A percentile compares a stretch with the other conserved stretches of the same genome.
These are phyloP conservation scores for Alaudala cheleensis DNA, from an alignment of 2,113 vertebrate species.

Conservation along the genomic window DNA sequence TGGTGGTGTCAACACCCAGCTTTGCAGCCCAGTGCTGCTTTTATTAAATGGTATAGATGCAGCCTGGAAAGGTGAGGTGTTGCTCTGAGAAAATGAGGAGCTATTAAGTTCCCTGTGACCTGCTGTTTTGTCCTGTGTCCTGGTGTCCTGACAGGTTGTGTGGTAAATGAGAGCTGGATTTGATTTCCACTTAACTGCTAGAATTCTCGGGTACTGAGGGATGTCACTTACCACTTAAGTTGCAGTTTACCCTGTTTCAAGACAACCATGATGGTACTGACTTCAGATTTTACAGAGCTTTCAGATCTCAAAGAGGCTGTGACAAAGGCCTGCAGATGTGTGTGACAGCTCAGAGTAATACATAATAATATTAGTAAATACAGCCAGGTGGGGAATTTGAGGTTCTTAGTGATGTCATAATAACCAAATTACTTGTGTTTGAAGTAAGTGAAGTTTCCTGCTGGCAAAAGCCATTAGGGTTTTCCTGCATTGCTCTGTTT, in stretches of 20 bases:
- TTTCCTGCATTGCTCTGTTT: not conserved
- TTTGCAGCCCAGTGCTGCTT: not conserved
- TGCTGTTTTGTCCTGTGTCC: not conserved
- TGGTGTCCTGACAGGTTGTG: not conserved
- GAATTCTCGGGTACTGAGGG: not conserved
- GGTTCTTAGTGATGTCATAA: not conserved
- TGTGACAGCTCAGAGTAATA: not conserved
- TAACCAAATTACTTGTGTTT: not conserved
- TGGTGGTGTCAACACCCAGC: not conserved
- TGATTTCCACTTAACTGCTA: not conserved
- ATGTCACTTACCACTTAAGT: not conserved
- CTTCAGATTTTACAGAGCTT: not conserved
- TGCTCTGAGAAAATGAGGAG: not conserved
- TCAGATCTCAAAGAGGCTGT: not conserved
- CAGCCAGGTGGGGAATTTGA: not conserved
- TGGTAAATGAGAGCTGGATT: not conserved
- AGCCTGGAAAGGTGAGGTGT: not conserved
- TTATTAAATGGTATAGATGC: not conserved
- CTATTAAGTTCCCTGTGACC: not conserved
- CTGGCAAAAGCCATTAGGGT: not conserved
- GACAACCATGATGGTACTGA: not conserved
- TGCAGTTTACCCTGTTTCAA: not conserved
- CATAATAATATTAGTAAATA: not conserved
- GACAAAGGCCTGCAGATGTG: not conserved
- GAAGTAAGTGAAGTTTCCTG: not conserved